Conservation (phyloP, 2,888 invertebrate species). For the Dryocosmus kuriphilus region DNA sequence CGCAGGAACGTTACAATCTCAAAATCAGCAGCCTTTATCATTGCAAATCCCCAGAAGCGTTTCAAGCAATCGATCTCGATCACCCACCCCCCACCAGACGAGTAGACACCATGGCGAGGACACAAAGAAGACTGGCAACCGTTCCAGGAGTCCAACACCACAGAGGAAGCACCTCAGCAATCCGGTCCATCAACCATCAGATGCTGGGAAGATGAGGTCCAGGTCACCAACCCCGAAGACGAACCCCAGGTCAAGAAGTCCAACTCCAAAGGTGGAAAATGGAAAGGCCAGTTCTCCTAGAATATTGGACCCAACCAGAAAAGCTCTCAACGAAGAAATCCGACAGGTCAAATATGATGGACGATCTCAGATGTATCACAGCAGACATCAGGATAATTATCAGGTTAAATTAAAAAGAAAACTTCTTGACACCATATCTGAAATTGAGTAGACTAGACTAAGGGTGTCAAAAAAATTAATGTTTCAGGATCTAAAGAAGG, state of each 20-base stretch:
- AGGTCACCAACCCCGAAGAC: slow-evolving; percentile 78
- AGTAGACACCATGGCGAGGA: slow-evolving; percentile 60
- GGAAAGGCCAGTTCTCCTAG: slow-evolving; percentile 47
- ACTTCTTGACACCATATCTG: neutral
- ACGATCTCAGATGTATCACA: slow-evolving; percentile 64
- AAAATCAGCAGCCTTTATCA: slow-evolving; percentile 62
- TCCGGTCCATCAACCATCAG: slow-evolving; percentile 64
- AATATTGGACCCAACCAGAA: slow-evolving; percentile 57
- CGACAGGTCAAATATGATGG: slow-evolving; percentile 63
- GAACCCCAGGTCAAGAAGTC: slow-evolving; percentile 66
- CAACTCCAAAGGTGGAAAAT: slow-evolving; percentile 63
- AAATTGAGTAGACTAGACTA: neutral
- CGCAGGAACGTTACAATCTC: slow-evolving; percentile 67
- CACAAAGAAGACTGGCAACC: slow-evolving; percentile 68
- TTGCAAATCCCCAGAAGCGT: slow-evolving; percentile 77
- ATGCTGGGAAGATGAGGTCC: slow-evolving; percentile 69
- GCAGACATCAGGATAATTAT: slow-evolving; percentile 64
- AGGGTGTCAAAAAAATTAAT: slow-evolving; percentile 5
- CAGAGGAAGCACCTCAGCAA: slow-evolving; percentile 78
- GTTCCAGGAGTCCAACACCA: slow-evolving; percentile 79
- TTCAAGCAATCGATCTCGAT: slow-evolving; percentile 77
- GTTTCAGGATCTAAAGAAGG: slow-evolving; percentile 69
- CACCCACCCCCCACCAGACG: slow-evolving; percentile 77
- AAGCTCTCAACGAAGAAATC: slow-evolving; percentile 61
- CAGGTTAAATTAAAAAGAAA: slow-evolving; percentile 58